Conservation (phyloP, 2,797 vertebrate genomes). For the Linurgus olivaceus region DNA sequence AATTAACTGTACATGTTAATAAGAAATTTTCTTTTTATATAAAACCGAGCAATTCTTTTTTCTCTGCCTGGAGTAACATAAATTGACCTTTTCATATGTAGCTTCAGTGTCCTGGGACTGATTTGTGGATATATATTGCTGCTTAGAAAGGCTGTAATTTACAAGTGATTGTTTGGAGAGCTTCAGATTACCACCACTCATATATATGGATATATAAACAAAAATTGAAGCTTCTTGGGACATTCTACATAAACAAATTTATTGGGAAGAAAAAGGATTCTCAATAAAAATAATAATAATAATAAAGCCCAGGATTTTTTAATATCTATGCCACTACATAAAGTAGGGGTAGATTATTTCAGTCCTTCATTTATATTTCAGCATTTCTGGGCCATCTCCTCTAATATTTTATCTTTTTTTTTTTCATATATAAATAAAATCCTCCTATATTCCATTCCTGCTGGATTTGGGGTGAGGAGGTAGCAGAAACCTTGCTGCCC, state of each 20-base stretch:
- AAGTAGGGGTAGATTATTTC: conserved; percentile 60
- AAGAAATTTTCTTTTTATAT: conserved; percentile 46
- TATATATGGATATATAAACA: conserved; percentile 68
- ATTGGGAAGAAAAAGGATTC: conserved; percentile 59
- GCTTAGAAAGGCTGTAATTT: conserved; percentile 63
- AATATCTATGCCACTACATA: conserved; percentile 15
- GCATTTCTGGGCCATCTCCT: conserved; percentile 52
- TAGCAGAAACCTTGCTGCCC: neutral
- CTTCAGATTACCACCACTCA: conserved; percentile 60
- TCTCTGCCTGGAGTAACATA: conserved; percentile 39
- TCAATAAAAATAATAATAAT: conserved; percentile 28
- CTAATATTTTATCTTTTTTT: neutral
- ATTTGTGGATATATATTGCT: conserved; percentile 51
- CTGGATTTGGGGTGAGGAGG: neutral
- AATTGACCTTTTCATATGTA: neutral
- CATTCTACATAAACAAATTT: conserved; percentile 65
- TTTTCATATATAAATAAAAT: neutral
- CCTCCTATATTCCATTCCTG: neutral
- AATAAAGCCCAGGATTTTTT: neutral
- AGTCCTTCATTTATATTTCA: conserved; percentile 58
- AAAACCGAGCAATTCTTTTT: neutral
- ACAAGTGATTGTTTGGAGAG: conserved; percentile 67
- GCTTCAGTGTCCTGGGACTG: conserved; percentile 50
- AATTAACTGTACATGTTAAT: conserved; percentile 65
- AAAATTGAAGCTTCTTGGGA: conserved; percentile 64